Base-by-base conservation (phyloP, 2,888 invertebrate species). In the Anaspis maculata region DNA sequence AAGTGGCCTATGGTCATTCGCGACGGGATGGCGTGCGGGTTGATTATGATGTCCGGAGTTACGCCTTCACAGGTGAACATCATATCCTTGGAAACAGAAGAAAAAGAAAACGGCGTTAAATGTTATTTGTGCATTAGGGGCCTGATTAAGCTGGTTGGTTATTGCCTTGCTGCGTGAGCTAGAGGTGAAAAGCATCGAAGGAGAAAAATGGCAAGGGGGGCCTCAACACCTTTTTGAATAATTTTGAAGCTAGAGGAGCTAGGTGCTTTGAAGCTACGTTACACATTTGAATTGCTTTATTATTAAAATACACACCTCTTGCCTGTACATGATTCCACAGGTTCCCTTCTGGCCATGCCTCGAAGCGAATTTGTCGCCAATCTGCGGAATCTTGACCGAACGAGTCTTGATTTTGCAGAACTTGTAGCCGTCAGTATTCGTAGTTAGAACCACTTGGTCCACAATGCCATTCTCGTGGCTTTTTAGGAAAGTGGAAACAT, bases 1-100 rank as follows among this genome's bases (percentile, higher is more conserved):
- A 99, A 95, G 74, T 99, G 98, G 67, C 98, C 98, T 76, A 99
- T 96, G 61, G 98, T 99, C 98, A 99, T 99, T 80, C 98, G 94
- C 51, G 95, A 95, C 31, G 98, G 98, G 62, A 99, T 96, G 64
- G 98, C 98, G 62, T 99, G 98, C 27, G 98, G 98, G 68, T 99
- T 99, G 61, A 99, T 97, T 54, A 99, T 97, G 56, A 99, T 96
- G 65, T 99, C 98, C 0, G 98, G 98, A 7, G 95, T 90, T 13
- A 99, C 69, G 1, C 98, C 98, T 69, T 98, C 98, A 57, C 87
- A 86, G 0, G 91, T 89, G 59, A 94, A 94, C 1, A 89, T 86
- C 92, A 94, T 92, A 57, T 94, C 92, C 69, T n/a, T n/a, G n/a
- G n/a, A n/a, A n/a, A n/a, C n/a, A n/a, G n/a, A n/a, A n/a, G n/a